Evolutionary conservation across 2,797 vertebrate species (phyloP), one percentile per base, ranked within the genome.

Genomic region (Tympanoctomys barrerae): DNA sequence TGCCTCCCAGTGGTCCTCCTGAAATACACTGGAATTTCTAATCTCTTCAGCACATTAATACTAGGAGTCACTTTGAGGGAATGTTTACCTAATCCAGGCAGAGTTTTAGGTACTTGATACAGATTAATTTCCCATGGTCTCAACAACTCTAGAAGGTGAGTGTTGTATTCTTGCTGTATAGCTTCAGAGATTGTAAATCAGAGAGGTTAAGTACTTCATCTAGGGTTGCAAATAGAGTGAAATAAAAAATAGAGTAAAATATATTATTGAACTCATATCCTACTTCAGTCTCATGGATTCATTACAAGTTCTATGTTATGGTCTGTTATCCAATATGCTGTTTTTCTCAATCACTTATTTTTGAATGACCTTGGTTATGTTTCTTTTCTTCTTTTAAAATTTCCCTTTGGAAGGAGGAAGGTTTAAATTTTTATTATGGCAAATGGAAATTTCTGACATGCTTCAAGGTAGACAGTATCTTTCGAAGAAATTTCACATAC

Each of bases 321-420:
- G 54, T 54, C 57, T 91, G 91, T 18, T 61, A 73, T 59, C 78
- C 62, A 93, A n/a, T 68, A 87, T 49, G 42, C 26, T 79, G 49
- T 19, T 94, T 89, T 92, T 77, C n/a, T 83, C 52, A 87, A 10
- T 49, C 33, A 86, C 62, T 93, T 68, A 84, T 8, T 94, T 94
- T 66, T 95, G 36, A 95, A 62, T 83, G 77, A 61, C 61, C 64
- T 97, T 36, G 42, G 49, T 26, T 26, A 92, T 61, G 24, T 87
- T 96, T 87, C 39, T 95, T 92, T 82, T 42, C 81, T 80, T 16
- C 22, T 90, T 82, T 42, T n/a, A 42, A 26, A 42, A 21, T 73
- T 42, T 52, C n/a, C 42, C n/a, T 39, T 1, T 2, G 52, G 9
- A 11, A 8, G 6, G 16, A 11, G 26, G 12, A 31, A 49, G 18